Base-by-base conservation (phyloP, 2,797 vertebrate genomes). In the Gallirallus australis region DNA sequence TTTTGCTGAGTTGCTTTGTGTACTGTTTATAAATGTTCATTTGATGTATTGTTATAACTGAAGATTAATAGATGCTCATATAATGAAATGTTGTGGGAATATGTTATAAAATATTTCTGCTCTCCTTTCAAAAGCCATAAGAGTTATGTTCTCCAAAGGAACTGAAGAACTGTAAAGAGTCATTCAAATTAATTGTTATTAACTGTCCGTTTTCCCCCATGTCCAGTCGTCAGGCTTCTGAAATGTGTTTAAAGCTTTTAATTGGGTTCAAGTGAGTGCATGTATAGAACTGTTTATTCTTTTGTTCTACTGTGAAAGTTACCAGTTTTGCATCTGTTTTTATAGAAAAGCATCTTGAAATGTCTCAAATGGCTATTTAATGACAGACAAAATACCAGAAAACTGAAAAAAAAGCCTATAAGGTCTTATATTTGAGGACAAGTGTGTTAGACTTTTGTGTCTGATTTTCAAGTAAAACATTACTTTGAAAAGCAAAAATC, bases 51-150 rank as follows among this genome's bases (percentile, higher is more conserved):
- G 4, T 63, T 70, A 15, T 82, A 52, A 50, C 17, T 35, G 12
- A 70, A 45, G 23, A 25, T 33, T 79, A 45, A 37, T 73, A 30
- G 33, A 52, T 31, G 15, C 83, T 71, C 14, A 42, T 40, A 33
- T 56, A 61, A 47, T 8, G 15, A 60, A 35, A 39, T 64, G 21
- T 3, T 18, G 37, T 4, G 23, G 31, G 21, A 73, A 45, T 48
- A 19, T 24, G 12, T 60, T 80, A 27, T 11, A 12, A 66, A 25
- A 4, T 61, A 82, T 83, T 81, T 85, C 48, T 85, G 17, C 56
- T 88, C 84, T 96, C 47, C 52, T 75, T 96, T 95, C 56, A 66
- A 68, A 86, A 82, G 59, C 48, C 15, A 30, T 63, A 81, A 68
- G 16, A 75, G n/a, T 89, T 93, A 50, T n/a, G 87, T 82, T 91